A percentile compares a stretch with the other conserved stretches of the same genome.
Evolutionary conservation across 2,113 vertebrate species (phyloP).

Genomic region (Tamias sibiricus): DNA sequence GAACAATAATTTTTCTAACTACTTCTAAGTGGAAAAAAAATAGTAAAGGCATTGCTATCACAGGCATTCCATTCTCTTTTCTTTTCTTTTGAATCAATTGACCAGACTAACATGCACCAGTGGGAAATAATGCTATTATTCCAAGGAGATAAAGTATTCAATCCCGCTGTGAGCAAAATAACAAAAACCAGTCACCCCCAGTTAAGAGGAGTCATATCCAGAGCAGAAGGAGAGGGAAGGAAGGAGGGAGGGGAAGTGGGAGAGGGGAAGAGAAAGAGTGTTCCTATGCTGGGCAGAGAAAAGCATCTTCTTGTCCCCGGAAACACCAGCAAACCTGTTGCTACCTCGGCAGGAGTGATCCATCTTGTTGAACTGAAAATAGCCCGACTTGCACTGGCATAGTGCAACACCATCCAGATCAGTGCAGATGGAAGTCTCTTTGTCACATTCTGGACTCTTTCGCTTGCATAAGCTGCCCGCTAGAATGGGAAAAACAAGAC

Average conservation of each 20-base stretch:
- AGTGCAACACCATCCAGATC: slow-evolving; percentile 88
- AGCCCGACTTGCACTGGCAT: slow-evolving; percentile 94
- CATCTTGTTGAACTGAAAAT: slow-evolving; percentile 95
- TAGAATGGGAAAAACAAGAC: slow-evolving; percentile 77
- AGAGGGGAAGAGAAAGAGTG: not conserved
- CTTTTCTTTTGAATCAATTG: slow-evolving; percentile 50
- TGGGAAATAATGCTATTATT: slow-evolving; percentile 83
- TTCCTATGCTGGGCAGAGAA: not conserved
- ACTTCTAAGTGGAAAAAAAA: slow-evolving; percentile 35
- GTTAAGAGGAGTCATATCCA: slow-evolving; percentile 66
- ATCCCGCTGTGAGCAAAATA: slow-evolving; percentile 46
- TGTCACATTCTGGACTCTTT: slow-evolving; percentile 91
- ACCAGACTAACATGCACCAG: slow-evolving; percentile 48
- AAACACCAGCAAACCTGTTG: not conserved
- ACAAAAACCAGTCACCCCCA: slow-evolving; percentile 57
- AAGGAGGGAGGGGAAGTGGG: not conserved
- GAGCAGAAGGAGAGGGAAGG: not conserved
- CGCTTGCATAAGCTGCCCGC: slow-evolving; percentile 92
- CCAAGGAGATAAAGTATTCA: slow-evolving; percentile 63
- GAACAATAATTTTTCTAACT: slow-evolving; percentile 74
- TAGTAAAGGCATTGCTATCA: slow-evolving; percentile 30
- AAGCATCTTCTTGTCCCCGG: not conserved
- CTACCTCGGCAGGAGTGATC: slow-evolving; percentile 95
- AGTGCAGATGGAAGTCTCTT: slow-evolving; percentile 91
- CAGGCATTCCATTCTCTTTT: slow-evolving; percentile 65